Evolutionary conservation across 2,888 invertebrate genomes (phyloP).

Genomic region (Palloptera scutellata): DNA sequence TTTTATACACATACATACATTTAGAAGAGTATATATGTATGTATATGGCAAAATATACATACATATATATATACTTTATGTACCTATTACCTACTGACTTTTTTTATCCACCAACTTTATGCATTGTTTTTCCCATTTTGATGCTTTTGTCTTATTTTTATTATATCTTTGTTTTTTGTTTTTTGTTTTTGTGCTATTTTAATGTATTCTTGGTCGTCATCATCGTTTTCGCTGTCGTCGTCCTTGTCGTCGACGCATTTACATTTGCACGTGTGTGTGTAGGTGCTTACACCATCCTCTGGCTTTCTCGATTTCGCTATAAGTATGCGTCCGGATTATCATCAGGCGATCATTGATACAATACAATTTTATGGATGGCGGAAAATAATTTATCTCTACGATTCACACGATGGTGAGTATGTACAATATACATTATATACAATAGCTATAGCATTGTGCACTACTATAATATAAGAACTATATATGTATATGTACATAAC

Average conservation of each 20-base stretch:
- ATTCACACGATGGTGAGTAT: slow-evolving; percentile 78
- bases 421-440: neutral
- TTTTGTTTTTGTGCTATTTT: neutral
- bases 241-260: neutral
- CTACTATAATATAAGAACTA: slow-evolving; percentile 1
- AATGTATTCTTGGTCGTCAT: no score
- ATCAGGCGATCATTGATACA: slow-evolving; percentile 93
- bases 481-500: neutral
- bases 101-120: slow-evolving; percentile 1
- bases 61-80: neutral
- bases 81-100: neutral
- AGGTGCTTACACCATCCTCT: slow-evolving; percentile 87
- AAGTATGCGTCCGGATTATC: slow-evolving; percentile 95
- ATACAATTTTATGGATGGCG: slow-evolving; percentile 89
- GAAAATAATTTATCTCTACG: slow-evolving; percentile 80
- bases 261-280: slow-evolving; percentile 17
- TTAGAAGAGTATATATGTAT: neutral
- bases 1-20: neutral
- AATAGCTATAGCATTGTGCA: neutral
- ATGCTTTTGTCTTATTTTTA: slow-evolving; percentile 21
- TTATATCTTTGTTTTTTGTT: slow-evolving; percentile 21
- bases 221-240: no score
- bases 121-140: slow-evolving; percentile 9
- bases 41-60: neutral
- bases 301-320: slow-evolving; percentile 90